A percentile compares a stretch with the other conserved stretches of the same genome.
These are phyloP conservation scores for Poeciliopsis gracilis DNA, from an alignment of 2,797 vertebrate species.

Conservation along the genomic window DNA sequence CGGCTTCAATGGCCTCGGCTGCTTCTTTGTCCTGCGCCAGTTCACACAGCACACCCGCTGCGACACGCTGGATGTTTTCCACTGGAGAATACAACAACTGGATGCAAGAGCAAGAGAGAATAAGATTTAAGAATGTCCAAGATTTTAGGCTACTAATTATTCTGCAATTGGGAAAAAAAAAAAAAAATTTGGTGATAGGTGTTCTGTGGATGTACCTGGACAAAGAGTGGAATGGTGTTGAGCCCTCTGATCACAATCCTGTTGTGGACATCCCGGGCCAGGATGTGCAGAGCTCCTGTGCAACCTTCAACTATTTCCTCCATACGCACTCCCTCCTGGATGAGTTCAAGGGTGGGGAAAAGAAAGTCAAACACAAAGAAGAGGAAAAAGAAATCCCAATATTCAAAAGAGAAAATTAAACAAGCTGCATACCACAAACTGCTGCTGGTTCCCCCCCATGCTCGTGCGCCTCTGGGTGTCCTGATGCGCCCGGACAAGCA, in stretches of 20 bases:
- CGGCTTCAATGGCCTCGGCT: conserved; percentile 96
- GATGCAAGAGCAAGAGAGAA: background rate
- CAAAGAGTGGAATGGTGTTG: conserved; percentile 98
- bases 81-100: conserved; percentile 98
- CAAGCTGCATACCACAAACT: conserved; percentile 90
- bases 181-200: background rate
- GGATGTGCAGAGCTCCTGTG: conserved; percentile 97
- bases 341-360: background rate
- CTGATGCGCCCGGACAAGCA: conserved; percentile 96
- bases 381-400: background rate
- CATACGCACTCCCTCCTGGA: conserved; percentile 98
- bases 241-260: conserved; percentile 97
- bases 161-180: background rate
- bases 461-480: conserved; percentile 97
- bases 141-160: background rate
- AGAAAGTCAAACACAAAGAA: background rate
- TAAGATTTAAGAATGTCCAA: background rate
- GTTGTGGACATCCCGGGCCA: conserved; percentile 97
- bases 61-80: conserved; percentile 98
- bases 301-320: conserved; percentile 99
- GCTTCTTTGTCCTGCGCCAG: conserved; percentile 99
- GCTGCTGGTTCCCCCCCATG: conserved; percentile 98
- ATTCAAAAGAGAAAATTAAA: background rate
- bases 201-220: conserved; percentile 85
- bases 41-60: conserved; percentile 97